These are phyloP conservation scores for Thinocorus orbignyianus DNA, from an alignment of 2,113 vertebrate species.

Conservation along the genomic window DNA sequence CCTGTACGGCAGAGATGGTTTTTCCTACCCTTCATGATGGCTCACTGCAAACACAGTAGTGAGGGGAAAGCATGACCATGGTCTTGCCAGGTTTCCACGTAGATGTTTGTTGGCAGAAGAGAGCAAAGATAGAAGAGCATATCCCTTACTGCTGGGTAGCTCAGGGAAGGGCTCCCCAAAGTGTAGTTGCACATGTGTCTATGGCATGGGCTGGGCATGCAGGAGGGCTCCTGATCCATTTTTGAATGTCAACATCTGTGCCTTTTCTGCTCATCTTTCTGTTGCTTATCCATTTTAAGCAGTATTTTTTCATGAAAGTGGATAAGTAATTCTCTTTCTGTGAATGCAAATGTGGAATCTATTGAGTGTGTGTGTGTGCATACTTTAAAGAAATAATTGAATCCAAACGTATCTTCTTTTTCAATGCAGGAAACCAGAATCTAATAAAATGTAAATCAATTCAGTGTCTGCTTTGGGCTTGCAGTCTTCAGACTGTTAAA, in stretches of 20 bases:
- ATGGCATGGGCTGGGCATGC: background rate
- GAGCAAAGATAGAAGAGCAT: background rate
- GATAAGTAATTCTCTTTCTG: background rate
- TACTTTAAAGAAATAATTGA: constrained; percentile 40
- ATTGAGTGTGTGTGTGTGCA: background rate
- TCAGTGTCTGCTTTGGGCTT: constrained; percentile 28
- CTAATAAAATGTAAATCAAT: constrained; percentile 55
- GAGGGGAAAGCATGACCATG: background rate
- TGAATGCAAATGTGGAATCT: constrained; percentile 28
- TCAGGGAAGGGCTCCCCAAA: background rate
- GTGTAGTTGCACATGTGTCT: background rate
- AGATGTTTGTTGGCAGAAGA: background rate
- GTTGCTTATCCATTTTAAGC: background rate
- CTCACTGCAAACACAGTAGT: background rate
- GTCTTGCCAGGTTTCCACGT: rapidly evolving
- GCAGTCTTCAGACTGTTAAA: background rate
- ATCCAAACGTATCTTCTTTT: constrained; percentile 45
- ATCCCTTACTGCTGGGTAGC: background rate
- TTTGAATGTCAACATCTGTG: background rate
- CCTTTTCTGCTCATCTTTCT: background rate
- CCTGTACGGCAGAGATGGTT: background rate
- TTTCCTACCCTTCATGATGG: background rate
- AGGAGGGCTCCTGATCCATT: background rate
- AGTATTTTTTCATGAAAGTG: background rate
- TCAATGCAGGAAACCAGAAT: constrained; percentile 45